Conservation (phyloP, 2,113 vertebrate genomes). For the Plectropomus leopardus region DNA sequence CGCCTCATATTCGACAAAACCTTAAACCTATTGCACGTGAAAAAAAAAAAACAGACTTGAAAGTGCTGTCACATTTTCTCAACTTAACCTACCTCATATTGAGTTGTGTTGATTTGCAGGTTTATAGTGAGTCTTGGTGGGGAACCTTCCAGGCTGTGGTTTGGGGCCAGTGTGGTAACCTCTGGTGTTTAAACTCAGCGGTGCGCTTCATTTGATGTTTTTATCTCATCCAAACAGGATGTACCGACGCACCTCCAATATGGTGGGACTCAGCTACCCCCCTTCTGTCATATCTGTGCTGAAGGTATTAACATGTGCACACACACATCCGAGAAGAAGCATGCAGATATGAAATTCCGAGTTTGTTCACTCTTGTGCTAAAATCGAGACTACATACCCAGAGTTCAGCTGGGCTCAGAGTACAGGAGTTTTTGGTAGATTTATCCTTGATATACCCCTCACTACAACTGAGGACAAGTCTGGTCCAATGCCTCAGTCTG, state of each 20-base stretch:
- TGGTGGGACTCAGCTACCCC: conserved; percentile 98
- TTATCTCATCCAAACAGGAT: conserved; percentile 90
- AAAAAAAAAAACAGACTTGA: conserved; percentile 7
- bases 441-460: too few relatives aligned
- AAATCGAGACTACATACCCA: too few relatives aligned
- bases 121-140: conserved; percentile 31
- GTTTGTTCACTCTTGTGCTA: too few relatives aligned
- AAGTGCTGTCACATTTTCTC: neutral
- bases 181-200: conserved; percentile 56
- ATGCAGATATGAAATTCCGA: conserved; percentile 13
- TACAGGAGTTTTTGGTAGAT: too few relatives aligned
- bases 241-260: conserved; percentile 98
- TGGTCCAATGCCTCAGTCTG: too few relatives aligned
- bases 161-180: conserved; percentile 29
- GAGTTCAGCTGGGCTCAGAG: neutral
- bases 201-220: conserved; percentile 70
- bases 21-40: conserved; percentile 17
- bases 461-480: too few relatives aligned
- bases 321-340: conserved; percentile 25
- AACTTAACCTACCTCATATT: conserved; percentile 18
- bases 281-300: conserved; percentile 94
- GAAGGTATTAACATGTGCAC: conserved; percentile 88
- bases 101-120: conserved; percentile 32
- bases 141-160: conserved; percentile 47
- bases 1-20: neutral